These are phyloP conservation scores for Solea solea DNA, from an alignment of 2,113 vertebrate genomes.

Conservation along the genomic window DNA sequence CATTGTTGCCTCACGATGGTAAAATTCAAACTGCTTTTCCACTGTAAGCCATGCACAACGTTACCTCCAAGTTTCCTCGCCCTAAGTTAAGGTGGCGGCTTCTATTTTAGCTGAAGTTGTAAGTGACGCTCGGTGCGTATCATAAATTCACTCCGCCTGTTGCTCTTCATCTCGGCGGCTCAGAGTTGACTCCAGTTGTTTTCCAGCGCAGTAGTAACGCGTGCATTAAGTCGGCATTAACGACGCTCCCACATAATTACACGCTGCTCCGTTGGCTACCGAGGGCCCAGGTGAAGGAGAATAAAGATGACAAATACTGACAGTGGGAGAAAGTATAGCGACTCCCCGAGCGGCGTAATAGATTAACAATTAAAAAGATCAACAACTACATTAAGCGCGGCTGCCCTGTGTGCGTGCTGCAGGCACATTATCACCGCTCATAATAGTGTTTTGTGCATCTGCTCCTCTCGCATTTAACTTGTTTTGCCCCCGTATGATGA, in stretches of 20 bases:
- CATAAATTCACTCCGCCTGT: neutral
- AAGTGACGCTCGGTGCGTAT: neutral
- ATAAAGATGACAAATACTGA: constrained; percentile 61
- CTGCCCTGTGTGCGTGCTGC: constrained; percentile 47
- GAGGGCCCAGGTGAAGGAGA: constrained; percentile 37
- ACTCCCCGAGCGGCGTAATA: constrained; percentile 51
- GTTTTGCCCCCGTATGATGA: constrained; percentile 26
- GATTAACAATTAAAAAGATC: constrained; percentile 74
- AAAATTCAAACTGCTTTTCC: too few relatives aligned
- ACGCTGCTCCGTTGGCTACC: constrained; percentile 21
- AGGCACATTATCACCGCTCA: constrained; percentile 35
- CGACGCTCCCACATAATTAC: constrained; percentile 48
- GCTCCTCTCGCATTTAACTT: constrained; percentile 40
- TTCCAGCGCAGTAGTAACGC: constrained; percentile 38
- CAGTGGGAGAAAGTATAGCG: constrained; percentile 41
- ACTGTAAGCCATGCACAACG: too few relatives aligned
- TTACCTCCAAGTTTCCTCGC: too few relatives aligned
- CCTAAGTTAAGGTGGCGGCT: too few relatives aligned
- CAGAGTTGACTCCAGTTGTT: constrained; percentile 7
- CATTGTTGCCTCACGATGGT: too few relatives aligned
- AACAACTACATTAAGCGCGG: constrained; percentile 54
- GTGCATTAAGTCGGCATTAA: constrained; percentile 36
- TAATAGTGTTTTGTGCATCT: constrained; percentile 40
- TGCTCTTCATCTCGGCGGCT: constrained; percentile 25
- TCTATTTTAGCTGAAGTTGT: too few relatives aligned